Conservation (phyloP, 2,113 vertebrate species). For the Atlantisia rogersi region DNA sequence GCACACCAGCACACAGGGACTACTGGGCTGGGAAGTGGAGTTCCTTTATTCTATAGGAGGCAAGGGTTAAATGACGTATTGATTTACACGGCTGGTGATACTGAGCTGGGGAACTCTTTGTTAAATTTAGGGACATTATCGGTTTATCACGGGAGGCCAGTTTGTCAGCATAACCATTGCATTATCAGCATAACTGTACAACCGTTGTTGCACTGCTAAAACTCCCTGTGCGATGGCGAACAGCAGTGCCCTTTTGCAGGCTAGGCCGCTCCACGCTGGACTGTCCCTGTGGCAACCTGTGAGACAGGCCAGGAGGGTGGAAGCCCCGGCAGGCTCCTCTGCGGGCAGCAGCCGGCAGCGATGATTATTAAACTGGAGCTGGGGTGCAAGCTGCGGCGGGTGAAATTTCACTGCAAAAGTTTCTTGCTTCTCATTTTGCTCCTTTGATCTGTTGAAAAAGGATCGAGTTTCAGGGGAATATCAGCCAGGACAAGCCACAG, state of each 20-base stretch:
- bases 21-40: neutral
- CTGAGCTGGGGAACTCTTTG: neutral
- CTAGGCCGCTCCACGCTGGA: neutral
- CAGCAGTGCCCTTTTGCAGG: neutral
- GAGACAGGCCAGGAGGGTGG: neutral
- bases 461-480: conserved; percentile 46
- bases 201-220: neutral
- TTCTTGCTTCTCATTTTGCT: conserved; percentile 43
- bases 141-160: neutral
- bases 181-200: neutral
- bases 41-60: neutral
- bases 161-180: neutral
- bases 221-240: rapidly evolving
- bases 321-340: neutral
- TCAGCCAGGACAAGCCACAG: conserved; percentile 3
- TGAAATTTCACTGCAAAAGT: conserved; percentile 22
- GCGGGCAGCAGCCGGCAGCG: neutral
- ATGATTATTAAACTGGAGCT: neutral
- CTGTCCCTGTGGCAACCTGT: neutral
- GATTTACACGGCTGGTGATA: neutral
- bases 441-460: neutral
- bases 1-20: neutral
- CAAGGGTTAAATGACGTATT: neutral
- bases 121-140: neutral
- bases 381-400: neutral